A percentile compares a stretch with the other conserved stretches of the same genome.
These are phyloP conservation scores for Upupa epops DNA, from an alignment of 2,113 vertebrate genomes.

Conservation along the genomic window DNA sequence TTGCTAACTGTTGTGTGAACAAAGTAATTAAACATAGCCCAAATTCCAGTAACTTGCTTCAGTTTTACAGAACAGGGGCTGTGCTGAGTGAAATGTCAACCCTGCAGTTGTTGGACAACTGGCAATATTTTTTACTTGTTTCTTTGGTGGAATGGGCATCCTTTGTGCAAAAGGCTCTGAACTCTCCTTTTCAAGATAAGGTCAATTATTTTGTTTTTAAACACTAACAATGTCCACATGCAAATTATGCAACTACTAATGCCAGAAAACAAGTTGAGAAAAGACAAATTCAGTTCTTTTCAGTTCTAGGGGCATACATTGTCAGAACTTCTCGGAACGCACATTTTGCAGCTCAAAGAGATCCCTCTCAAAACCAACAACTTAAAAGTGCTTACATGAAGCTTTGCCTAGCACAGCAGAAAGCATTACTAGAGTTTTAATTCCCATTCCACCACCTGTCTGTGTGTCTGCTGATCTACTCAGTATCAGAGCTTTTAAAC, in stretches of 20 bases:
- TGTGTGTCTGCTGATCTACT: conserved; percentile 31
- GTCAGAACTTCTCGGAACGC: neutral
- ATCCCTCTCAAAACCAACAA: neutral
- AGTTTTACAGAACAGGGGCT: neutral
- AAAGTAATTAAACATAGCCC: neutral
- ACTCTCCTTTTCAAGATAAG: neutral
- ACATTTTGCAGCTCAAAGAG: neutral
- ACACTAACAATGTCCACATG: neutral
- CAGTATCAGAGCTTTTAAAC: conserved; percentile 68
- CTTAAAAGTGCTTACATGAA: neutral
- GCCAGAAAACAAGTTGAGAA: neutral
- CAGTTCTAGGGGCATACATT: neutral
- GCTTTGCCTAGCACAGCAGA: neutral
- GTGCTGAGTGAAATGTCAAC: neutral
- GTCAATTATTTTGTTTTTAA: neutral
- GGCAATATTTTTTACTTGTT: neutral
- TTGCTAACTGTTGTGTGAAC: rapidly evolving
- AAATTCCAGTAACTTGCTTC: neutral
- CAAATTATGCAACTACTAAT: neutral
- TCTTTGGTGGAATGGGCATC: neutral
- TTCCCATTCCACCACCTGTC: rapidly evolving
- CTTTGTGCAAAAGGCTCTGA: rapidly evolving
- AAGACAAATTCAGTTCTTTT: neutral
- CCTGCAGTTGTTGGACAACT: neutral
- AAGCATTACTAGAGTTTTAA: neutral